Base-by-base conservation (phyloP, 2,113 vertebrate genomes). In the Onychostruthus taczanowskii region DNA sequence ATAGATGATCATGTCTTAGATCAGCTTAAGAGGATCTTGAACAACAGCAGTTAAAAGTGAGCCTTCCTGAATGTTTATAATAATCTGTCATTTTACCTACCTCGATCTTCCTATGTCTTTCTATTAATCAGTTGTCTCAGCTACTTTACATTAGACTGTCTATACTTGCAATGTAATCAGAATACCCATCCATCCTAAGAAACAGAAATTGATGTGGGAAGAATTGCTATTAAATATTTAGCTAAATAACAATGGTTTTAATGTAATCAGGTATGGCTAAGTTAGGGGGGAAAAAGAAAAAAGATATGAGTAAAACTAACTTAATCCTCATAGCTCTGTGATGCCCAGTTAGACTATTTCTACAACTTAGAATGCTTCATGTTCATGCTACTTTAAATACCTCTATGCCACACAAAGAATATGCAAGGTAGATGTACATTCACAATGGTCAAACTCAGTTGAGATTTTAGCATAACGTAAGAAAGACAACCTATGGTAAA, bases 221-320 rank as follows among this genome's bases (percentile, higher is more conserved):
- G 23, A 78, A 30, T 68, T 88, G 8, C 18, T 75, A 27, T 37
- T 37, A 37, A 37, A 37, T 37, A 37, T 31, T 92, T 87, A 93
- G 66, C 41, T 89, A 68, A 75, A 41, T 50, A 84, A 62, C 5
- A 63, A 22, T 52, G 7, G 10, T 8, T 70, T 92, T 70, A 63
- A 50, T n/a, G 5, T 74, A 80, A 66, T 59, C 74, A 39, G 15
- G 8, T 63, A 7, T 70, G 35, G 37, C 13, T 88, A 68, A 79
- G 3, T 35, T 50, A 8, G 6, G 22, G 8, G 4, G 4, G 1
- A 0, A 3, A 22, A 27, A 33, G 5, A 2, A 47, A 49, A 55
- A 39, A 31, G 0, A 7, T 30, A 68, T 26, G 13, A 55, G 21
- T n/a, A 53, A 77, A 33, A n/a, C 16, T 28, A 37, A 55, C 58